These are phyloP conservation scores for Heteromyza rotundicornis DNA, from an alignment of 2,888 invertebrate genomes.

Conservation along the genomic window DNA sequence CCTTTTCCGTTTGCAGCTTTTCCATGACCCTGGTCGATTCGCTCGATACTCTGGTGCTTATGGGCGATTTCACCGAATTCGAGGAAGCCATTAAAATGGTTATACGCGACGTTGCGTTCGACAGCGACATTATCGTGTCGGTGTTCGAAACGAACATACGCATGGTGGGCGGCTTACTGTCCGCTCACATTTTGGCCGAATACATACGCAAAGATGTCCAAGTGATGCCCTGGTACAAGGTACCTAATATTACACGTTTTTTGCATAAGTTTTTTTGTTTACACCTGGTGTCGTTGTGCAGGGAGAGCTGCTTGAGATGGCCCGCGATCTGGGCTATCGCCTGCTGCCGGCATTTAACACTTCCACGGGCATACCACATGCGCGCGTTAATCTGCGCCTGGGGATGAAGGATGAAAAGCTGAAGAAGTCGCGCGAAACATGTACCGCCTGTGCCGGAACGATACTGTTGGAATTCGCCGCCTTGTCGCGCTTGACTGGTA, in stretches of 20 bases:
- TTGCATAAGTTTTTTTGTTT: too few species aligned
- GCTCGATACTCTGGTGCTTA: constrained; percentile 87
- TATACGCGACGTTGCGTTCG: constrained; percentile 86
- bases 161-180: constrained; percentile 92
- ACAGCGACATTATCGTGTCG: constrained; percentile 93
- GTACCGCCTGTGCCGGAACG: constrained; percentile 98
- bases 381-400: constrained; percentile 85
- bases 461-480: constrained; percentile 98
- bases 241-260: too few species aligned
- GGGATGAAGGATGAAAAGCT: constrained; percentile 81
- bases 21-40: constrained; percentile 95
- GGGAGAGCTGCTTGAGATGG: constrained; percentile 88
- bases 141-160: constrained; percentile 99
- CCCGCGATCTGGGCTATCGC: constrained; percentile 89
- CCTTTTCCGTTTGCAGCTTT: constrained; percentile 73
- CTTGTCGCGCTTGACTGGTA: constrained; percentile 83
- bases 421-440: constrained; percentile 84
- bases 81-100: constrained; percentile 88
- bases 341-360: constrained; percentile 98
- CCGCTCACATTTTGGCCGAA: constrained; percentile 88
- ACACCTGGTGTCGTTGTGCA: too few species aligned
- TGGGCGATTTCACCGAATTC: constrained; percentile 94
- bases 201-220: constrained; percentile 78
- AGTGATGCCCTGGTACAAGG: constrained; percentile 81
- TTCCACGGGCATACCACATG: constrained; percentile 94